Percentiles rank a stretch among this genome's conserved stretches.
Evolutionary conservation across 1,140 invertebrate species (phyloP).

Genomic region (Musca domestica): DNA sequence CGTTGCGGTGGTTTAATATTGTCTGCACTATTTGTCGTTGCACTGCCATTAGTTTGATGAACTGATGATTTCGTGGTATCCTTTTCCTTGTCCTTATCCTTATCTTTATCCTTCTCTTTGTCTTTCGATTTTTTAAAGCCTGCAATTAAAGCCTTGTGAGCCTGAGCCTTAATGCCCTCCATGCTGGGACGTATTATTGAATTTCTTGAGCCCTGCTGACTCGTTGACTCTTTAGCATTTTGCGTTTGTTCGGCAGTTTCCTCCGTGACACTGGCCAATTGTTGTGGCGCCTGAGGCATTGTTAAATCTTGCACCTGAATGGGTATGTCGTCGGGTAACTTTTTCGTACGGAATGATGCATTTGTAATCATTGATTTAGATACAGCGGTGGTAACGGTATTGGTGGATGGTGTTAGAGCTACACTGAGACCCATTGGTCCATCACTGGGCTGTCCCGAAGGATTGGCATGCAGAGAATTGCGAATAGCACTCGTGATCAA

Average conservation of each 20-base stretch:
- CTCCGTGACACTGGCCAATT: constrained; percentile 48
- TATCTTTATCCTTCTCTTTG: constrained; percentile 49
- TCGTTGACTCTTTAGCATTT: constrained; percentile 35
- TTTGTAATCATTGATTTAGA: constrained; percentile 95
- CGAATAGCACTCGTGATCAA: constrained; percentile 85
- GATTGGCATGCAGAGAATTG: constrained; percentile 76
- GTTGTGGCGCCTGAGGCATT: constrained; percentile 39
- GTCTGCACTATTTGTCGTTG: constrained; percentile 33
- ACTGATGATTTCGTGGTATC: constrained; percentile 30
- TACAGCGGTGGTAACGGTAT: constrained; percentile 69
- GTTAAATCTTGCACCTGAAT: constrained; percentile 49
- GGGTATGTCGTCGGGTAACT: constrained; percentile 69
- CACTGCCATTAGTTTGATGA: not conserved
- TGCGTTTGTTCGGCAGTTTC: constrained; percentile 44
- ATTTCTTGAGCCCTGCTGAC: constrained; percentile 34
- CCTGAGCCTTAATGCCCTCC: constrained; percentile 51
- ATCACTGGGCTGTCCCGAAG: constrained; percentile 70
- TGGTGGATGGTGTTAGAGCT: constrained; percentile 75
- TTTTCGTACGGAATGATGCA: constrained; percentile 93
- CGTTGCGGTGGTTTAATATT: constrained; percentile 44
- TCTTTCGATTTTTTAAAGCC: constrained; percentile 53
- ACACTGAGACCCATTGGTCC: constrained; percentile 78
- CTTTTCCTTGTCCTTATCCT: constrained; percentile 19
- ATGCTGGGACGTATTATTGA: constrained; percentile 50
- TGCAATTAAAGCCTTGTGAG: constrained; percentile 50